Base-by-base conservation (phyloP, 2,888 invertebrate genomes). In the Digitonthophagus gazella region DNA sequence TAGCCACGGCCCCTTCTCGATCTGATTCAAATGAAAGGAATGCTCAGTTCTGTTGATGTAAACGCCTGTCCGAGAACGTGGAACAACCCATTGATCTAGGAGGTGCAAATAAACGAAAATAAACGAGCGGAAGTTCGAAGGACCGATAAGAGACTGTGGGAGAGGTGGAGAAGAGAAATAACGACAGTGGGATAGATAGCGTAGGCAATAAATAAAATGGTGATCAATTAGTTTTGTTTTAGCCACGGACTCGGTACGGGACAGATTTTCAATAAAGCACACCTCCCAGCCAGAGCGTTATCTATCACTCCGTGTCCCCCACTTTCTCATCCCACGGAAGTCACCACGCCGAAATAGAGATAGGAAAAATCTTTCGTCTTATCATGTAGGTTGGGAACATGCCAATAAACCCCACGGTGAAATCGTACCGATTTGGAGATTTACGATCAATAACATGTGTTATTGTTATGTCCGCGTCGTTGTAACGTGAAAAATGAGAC, bases 1-100 rank as follows among this genome's bases (percentile, higher is more conserved):
- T 76, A 76, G 74, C 74, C 72, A 58, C 63, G 68, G 64, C 67
- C 70, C 67, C 67, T 65, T 63, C 55, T 61, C 58, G 58, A 69
- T 65, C 66, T 67, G 70, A 69, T 68, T 61, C 61, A 61, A 61
- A 61, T 61, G 61, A 61, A 61, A 19, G 61, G 16, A 61, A 61
- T 18, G 69, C 69, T 67, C 67, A 71, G 18, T 19, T 20, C 58
- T 5, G 6, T 44, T 58, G 69, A 69, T 69, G 69, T 55, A 20
- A 18, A 55, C 65, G 65, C 44, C 44, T 14, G 18, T 61, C 61
- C 20, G 19, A 8, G 16, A 5, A 19, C 18, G 14, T 61, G 6
- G 61, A 61, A 44, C 28, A 44, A 44, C n/a, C 61, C 61, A 20
- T 18, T 61, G 61, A 61, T 61, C 61, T 61, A 61, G 61, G 18